Evolutionary conservation across 2,797 vertebrate genomes (phyloP).

Genomic region (Furcifer pardalis): DNA sequence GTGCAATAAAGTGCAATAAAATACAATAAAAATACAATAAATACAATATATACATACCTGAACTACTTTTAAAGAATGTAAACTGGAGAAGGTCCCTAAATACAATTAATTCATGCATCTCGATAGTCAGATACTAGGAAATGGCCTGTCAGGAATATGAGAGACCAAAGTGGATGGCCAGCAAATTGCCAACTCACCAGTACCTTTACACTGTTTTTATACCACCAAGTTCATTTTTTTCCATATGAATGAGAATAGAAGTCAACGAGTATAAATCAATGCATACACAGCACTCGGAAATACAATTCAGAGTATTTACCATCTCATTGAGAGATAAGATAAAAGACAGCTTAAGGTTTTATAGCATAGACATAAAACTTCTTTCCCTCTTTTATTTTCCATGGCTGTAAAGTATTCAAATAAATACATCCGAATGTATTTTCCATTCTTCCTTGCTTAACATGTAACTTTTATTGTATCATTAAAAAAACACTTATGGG

Average conservation of each 20-base stretch:
- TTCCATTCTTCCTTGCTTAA: slow-evolving; percentile 56
- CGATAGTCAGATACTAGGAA: too few relatives aligned
- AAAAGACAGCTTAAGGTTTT: slow-evolving; percentile 60
- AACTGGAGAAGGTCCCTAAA: too few relatives aligned
- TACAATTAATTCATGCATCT: too few relatives aligned
- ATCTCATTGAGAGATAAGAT: slow-evolving; percentile 39
- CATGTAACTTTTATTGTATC: slow-evolving; percentile 70
- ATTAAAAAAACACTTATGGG: slow-evolving; percentile 63
- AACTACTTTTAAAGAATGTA: too few relatives aligned
- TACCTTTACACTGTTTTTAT: slow-evolving; percentile 13
- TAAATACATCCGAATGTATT: slow-evolving; percentile 60
- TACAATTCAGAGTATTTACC: slow-evolving; percentile 49
- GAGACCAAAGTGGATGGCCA: background rate
- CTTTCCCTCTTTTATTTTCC: slow-evolving; percentile 63
- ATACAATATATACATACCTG: too few relatives aligned
- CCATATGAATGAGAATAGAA: slow-evolving; percentile 20
- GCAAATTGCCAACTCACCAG: background rate
- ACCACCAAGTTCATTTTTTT: background rate
- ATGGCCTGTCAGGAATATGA: background rate
- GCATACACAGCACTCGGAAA: slow-evolving; percentile 57
- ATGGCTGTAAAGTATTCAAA: slow-evolving; percentile 59
- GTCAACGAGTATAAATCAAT: slow-evolving; percentile 52
- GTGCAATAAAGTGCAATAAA: too few relatives aligned
- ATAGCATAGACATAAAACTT: slow-evolving; percentile 51
- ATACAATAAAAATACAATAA: too few relatives aligned